These are phyloP conservation scores for Crotalus viridis DNA, from an alignment of 2,113 vertebrate species.

Conservation along the genomic window DNA sequence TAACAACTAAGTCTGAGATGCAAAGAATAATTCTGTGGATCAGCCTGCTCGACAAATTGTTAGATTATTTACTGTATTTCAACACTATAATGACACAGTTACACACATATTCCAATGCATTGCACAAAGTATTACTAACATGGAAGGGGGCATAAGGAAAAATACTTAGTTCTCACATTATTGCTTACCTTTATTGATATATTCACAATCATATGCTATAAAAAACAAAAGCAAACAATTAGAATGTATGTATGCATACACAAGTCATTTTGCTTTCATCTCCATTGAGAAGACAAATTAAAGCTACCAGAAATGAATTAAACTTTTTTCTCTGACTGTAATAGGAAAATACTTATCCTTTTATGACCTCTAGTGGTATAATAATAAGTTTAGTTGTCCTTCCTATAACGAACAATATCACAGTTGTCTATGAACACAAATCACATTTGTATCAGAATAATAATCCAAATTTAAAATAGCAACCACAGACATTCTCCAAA, in stretches of 20 bases:
- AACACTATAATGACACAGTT: background rate
- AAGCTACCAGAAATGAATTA: background rate
- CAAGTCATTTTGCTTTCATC: background rate
- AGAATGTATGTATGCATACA: background rate
- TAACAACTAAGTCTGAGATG: background rate
- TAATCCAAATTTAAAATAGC: background rate
- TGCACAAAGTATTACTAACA: background rate
- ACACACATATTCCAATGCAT: background rate
- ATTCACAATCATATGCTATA: constrained; percentile 97
- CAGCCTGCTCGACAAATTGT: background rate
- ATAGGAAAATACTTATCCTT: constrained; percentile 23
- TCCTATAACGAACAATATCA: background rate
- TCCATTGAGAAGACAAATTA: background rate
- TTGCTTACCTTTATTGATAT: constrained; percentile 93
- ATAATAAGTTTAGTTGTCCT: constrained; percentile 1
- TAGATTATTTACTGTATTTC: background rate
- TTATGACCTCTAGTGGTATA: constrained; percentile 64
- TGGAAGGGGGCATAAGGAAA: accelerated
- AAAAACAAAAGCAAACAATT: constrained; percentile 40
- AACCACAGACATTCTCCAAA: background rate
- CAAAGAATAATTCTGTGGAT: background rate
- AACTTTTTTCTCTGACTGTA: background rate
- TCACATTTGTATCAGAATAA: background rate
- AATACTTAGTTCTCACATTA: background rate
- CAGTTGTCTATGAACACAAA: background rate